Evolutionary conservation across 35 echinoderm and acorn worm species (phyloP).

Genomic region (Anneissia japonica): DNA sequence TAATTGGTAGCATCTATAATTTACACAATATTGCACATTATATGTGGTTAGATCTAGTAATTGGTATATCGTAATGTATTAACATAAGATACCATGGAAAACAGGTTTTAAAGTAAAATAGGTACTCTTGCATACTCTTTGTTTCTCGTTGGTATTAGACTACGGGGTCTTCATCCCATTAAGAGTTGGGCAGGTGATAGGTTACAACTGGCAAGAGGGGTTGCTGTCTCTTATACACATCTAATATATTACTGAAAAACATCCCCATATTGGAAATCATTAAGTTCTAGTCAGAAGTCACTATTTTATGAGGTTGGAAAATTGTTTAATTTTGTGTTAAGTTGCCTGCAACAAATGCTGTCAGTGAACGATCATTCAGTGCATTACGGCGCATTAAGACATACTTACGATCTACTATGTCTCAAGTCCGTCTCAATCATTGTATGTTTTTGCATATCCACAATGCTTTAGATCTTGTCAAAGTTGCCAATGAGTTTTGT

Average conservation of each 20-base stretch:
- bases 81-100: no score
- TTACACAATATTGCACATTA: no score
- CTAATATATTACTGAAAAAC: slow-evolving; percentile 36
- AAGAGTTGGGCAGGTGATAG: slow-evolving; percentile 55
- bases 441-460: no score
- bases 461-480: no score
- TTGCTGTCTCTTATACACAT: slow-evolving; percentile 39
- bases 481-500: no score
- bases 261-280: slow-evolving; percentile 28
- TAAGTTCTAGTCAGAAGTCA: slow-evolving; percentile 42
- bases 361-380: slow-evolving; percentile 37
- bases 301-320: slow-evolving; percentile 46
- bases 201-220: slow-evolving; percentile 35
- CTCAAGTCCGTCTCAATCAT: no score
- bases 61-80: no score
- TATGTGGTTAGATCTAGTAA: no score
- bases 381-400: no score
- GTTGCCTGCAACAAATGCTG: slow-evolving; percentile 29
- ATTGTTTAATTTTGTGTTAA: slow-evolving; percentile 17
- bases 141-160: slow-evolving; percentile 17
- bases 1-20: no score
- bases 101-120: no score
- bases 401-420: slow-evolving; percentile 30
- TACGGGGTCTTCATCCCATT: slow-evolving; percentile 53
- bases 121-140: no score